These are phyloP conservation scores for Tupaia tana DNA, from an alignment of 2,113 vertebrate species.

Conservation along the genomic window DNA sequence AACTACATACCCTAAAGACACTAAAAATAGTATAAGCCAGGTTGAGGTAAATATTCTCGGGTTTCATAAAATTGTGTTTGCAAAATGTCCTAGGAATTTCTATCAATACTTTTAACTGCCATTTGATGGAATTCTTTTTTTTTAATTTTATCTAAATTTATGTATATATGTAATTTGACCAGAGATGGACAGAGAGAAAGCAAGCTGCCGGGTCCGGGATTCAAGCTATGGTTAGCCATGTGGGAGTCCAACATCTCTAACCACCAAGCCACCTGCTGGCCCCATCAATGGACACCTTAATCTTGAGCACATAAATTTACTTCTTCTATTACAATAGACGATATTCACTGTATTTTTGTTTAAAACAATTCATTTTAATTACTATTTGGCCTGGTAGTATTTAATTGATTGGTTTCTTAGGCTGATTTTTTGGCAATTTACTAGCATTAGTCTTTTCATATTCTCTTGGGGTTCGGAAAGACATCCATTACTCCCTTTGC, in stretches of 20 bases:
- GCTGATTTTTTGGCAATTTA: background rate
- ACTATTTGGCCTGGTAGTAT: background rate
- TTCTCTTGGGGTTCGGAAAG: slow-evolving; percentile 14
- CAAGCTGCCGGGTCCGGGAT: too few relatives aligned
- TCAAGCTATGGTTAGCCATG: too few relatives aligned
- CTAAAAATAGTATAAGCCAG: background rate
- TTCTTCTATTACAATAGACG: background rate
- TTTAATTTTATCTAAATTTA: too few relatives aligned
- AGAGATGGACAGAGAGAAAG: too few relatives aligned
- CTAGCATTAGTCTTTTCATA: background rate
- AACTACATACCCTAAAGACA: background rate
- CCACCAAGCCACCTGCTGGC: too few relatives aligned
- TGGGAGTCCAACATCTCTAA: too few relatives aligned
- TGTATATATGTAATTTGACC: too few relatives aligned
- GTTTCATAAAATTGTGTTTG: background rate
- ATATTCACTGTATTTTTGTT: background rate
- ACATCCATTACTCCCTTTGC: background rate
- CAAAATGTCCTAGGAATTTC: background rate
- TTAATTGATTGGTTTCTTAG: background rate
- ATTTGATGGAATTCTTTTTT: background rate
- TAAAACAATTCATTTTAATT: slow-evolving; percentile 2
- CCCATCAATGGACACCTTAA: too few relatives aligned
- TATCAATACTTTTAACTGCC: background rate
- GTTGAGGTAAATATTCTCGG: background rate
- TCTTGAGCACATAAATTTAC: background rate